Base-by-base conservation (phyloP, 2,888 invertebrate species). In the Parasteatoda lunata region DNA sequence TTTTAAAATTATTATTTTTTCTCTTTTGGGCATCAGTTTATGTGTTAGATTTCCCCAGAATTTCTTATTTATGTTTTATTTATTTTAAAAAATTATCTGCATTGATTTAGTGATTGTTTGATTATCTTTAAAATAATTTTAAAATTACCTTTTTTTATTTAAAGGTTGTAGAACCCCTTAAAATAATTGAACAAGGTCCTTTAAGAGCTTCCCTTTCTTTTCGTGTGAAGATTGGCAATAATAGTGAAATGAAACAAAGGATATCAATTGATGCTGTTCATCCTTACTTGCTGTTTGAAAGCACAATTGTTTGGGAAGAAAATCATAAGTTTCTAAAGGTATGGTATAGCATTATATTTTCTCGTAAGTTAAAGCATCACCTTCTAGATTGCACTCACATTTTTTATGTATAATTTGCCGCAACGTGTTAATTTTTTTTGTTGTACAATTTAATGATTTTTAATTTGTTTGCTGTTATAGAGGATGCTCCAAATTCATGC, bases 241-340 rank as follows among this genome's bases (percentile, higher is more conserved):
- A 89, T 4, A 93, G 92, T 87, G 89, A 89, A 70, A 89, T 93
- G 64, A 90, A 89, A 11, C 92, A 93, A 77, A 90, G 90, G 51
- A 92, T 93, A 47, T 90, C 90, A 30, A 90, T 93, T 75, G 91
- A 92, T 89, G 92, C 92, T n/a, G 91, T 91, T 4, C 91, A 91
- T 86, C 92, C 92, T 3, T 93, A 91, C 89, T 80, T 93, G 65
- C 91, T 91, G 79, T 93, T 93, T 90, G 90, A 91, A 69, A 92
- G 92, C 5, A 89, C 91, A 90, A 92, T 93, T 6, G 90, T 91
- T 52, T 93, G 93, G 93, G 90, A 92, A 77, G 93, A 93, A 89
- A 91, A 90, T 82, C 92, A 92, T 85, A 93, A 93, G 89, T 91
- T 93, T 85, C 90, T 93, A 52, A 93, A 93, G 90, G 93, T 91